These are phyloP conservation scores for Anhinga rufa DNA, from an alignment of 2,113 vertebrate species.

Conservation along the genomic window DNA sequence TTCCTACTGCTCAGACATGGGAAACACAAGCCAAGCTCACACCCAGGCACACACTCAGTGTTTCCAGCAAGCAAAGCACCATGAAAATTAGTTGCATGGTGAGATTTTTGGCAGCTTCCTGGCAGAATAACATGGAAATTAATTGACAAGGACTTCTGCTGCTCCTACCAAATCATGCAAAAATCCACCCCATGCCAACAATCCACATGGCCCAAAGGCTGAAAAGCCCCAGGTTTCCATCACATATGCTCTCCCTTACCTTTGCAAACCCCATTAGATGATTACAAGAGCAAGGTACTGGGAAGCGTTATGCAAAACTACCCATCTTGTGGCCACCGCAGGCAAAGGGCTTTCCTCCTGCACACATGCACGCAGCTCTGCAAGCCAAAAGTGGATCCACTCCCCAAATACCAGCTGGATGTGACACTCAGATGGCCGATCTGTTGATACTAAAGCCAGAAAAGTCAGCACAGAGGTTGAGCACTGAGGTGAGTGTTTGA, in stretches of 20 bases:
- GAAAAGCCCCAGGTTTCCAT: background rate
- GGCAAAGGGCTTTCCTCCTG: background rate
- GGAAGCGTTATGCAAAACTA: accelerated
- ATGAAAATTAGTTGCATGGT: background rate
- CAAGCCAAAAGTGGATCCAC: accelerated
- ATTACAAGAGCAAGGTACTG: accelerated
- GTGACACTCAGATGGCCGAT: background rate
- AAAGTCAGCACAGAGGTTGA: background rate
- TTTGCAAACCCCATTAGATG: background rate
- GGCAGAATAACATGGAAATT: accelerated
- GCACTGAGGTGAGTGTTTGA: background rate
- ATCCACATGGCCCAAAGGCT: background rate
- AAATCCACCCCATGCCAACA: background rate
- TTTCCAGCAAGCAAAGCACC: background rate
- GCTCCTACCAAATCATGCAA: accelerated
- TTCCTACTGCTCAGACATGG: background rate
- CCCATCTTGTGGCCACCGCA: accelerated
- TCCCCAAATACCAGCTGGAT: background rate
- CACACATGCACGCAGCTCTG: background rate
- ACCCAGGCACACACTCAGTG: background rate
- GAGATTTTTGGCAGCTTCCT: background rate
- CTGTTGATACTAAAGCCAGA: background rate
- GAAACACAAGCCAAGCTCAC: background rate
- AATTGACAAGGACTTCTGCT: background rate
- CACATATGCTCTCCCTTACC: background rate